Evolutionary conservation across 1,140 invertebrate species (phyloP), one percentile per base, ranked within the genome.

Genomic region (Aphelenchoides avenae): DNA sequence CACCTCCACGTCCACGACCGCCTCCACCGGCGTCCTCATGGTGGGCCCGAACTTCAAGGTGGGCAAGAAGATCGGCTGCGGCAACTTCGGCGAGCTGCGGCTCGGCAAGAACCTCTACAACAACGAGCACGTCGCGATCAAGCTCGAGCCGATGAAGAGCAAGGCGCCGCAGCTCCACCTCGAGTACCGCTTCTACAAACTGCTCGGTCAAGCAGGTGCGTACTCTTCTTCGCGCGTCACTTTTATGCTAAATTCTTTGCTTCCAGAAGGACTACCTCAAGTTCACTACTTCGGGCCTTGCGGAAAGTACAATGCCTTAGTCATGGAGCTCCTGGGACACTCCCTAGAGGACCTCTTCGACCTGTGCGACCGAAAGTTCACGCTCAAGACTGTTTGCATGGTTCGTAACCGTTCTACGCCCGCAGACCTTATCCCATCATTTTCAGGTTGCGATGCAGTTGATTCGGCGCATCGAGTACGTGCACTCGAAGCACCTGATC

Each of bases 151-250:
- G 72, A 97, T 99, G 91, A 99, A 99, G 82, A 93, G 94, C 64
- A 93, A 98, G 85, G 94, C 95, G 74, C 95, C 95, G 62, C 95
- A 99, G 83, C 84, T 99, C 77, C 95, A 99, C 83, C 86, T 99
- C 84, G 95, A 99, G 84, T 99, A 98, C 86, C 87, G 95, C 84
- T 99, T 98, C 87, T 99, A 99, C 84, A 96, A 96, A 85, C 86
- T 96, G 82, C 85, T 99, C 82, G 92, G 92, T 81, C 50, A 51
- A 46, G 41, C 43, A 29, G 70, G 70, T 73, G 24, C n/a, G 44
- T n/a, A n/a, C n/a, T n/a, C n/a, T n/a, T n/a, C n/a, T n/a, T n/a
- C n/a, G n/a, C n/a, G n/a, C n/a, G n/a, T n/a, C n/a, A n/a, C n/a
- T n/a, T n/a, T n/a, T n/a, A n/a, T n/a, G n/a, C n/a, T n/a, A n/a